These are phyloP conservation scores for Sebastiscus albofasciatus DNA, from an alignment of 2,797 vertebrate species.

Conservation along the genomic window DNA sequence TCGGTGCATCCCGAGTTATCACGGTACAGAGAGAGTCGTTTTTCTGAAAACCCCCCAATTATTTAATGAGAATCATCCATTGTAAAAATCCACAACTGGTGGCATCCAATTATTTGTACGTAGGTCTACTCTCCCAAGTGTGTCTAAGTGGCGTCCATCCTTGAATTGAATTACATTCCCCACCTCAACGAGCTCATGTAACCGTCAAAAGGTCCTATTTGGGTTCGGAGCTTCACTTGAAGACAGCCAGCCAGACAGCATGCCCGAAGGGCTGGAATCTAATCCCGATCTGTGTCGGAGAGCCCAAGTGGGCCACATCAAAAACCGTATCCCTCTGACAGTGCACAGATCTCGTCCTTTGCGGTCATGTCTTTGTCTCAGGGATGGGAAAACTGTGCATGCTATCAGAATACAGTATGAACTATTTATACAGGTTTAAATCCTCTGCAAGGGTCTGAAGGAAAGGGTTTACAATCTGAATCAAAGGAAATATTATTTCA, in stretches of 20 bases:
- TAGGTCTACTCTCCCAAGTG: conserved; percentile 16
- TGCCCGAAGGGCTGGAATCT: conserved; percentile 61
- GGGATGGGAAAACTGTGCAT: neutral
- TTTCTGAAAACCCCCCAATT: neutral
- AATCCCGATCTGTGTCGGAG: conserved; percentile 48
- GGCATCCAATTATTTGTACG: conserved; percentile 11
- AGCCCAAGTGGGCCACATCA: conserved; percentile 52
- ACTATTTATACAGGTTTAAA: neutral
- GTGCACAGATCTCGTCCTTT: conserved; percentile 30
- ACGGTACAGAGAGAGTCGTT: neutral
- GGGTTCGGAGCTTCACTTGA: conserved; percentile 53
- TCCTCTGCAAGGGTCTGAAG: neutral
- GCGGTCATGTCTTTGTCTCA: conserved; percentile 18
- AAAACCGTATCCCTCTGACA: conserved; percentile 47
- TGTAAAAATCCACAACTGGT: conserved; percentile 16
- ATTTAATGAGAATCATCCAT: conserved; percentile 15
- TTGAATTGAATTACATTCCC: conserved; percentile 49
- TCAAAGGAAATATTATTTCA: neutral
- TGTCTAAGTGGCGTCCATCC: conserved; percentile 19
- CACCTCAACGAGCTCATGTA: conserved; percentile 60
- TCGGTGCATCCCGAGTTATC: neutral
- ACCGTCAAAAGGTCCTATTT: conserved; percentile 49
- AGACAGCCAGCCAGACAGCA: conserved; percentile 36
- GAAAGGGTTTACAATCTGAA: neutral
- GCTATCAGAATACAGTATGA: neutral